These are phyloP conservation scores for Luehdorfia chinensis DNA, from an alignment of 1,140 invertebrate genomes.

Conservation along the genomic window DNA sequence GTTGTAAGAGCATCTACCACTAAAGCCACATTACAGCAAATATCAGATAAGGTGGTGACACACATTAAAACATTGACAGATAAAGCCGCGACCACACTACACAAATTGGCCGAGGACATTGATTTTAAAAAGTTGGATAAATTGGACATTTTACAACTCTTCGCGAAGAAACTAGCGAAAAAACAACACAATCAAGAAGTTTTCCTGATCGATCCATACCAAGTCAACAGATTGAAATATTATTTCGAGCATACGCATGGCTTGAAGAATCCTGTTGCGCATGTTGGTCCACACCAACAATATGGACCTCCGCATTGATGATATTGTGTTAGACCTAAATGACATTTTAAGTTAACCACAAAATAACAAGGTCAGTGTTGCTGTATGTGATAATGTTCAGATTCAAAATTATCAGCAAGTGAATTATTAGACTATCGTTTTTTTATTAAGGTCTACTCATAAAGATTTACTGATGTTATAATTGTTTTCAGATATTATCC, in stretches of 20 bases:
- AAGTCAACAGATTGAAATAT: constrained; percentile 36
- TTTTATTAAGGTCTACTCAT: too few relatives aligned
- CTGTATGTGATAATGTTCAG: background rate
- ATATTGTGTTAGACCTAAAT: too few relatives aligned
- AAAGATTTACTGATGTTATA: too few relatives aligned
- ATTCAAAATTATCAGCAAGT: too few relatives aligned
- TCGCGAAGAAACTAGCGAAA: constrained; percentile 9
- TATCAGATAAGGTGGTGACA: constrained; percentile 40
- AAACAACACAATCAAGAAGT: constrained; percentile 1
- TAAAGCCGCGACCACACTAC: constrained; percentile 39
- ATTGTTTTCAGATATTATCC: too few relatives aligned
- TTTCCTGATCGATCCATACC: constrained; percentile 28
- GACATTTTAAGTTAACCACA: too few relatives aligned
- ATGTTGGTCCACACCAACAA: background rate
- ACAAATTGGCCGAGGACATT: constrained; percentile 46
- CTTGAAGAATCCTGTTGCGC: constrained; percentile 6
- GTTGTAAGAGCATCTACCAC: constrained; percentile 29
- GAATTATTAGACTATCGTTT: too few relatives aligned
- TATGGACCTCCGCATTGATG: constrained; percentile 8
- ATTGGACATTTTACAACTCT: constrained; percentile 26
- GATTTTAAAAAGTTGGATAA: constrained; percentile 49
- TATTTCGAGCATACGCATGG: constrained; percentile 35
- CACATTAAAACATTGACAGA: constrained; percentile 44
- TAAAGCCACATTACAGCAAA: constrained; percentile 36
- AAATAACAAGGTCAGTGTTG: background rate